Evolutionary conservation across 2,888 invertebrate genomes (phyloP), one percentile per base, ranked within the genome.

Genomic region (Augochlorella aurata): DNA sequence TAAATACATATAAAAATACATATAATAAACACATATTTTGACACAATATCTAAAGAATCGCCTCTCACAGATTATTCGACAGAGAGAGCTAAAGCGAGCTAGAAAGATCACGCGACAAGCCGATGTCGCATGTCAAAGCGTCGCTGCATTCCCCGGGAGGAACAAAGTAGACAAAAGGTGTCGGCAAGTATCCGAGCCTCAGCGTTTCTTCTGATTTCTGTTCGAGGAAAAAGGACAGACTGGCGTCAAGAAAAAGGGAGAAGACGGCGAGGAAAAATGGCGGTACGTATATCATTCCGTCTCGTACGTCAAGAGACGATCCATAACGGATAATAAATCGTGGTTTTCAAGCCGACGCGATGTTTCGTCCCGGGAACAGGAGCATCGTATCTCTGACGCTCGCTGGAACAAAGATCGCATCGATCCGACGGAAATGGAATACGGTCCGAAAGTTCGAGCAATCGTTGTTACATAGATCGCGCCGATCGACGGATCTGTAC

Each of bases 291-390:
- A 61, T 82, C 72, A 61, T 73, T 44, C 50, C 29, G 61, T 71
- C 12, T 24, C 18, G 49, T 71, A 68, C 21, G 77, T 52, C 47
- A 44, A 21, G 38, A 58, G 10, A 63, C 18, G n/a, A 45, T 12
- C 29, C 24, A 14, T 58, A 21, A 10, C 52, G 58, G 54, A 45
- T 63, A 69, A 77, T 76, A 77, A 76, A 84, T 82, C 79, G 76
- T 21, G 38, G 16, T 61, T 24, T 52, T n/a, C 5, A 38, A 38
- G 47, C 52, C 18, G 58, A 70, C 72, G 83, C 18, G 58, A 70
- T 74, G 83, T 66, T 72, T 80, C 83, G 69, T 67, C 52, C 47
- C 54, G 21, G 12, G 67, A 44, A 65, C 38, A 38, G 44, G 38
- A 5, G 44, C 44, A 44, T 44, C 44, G 65, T 44, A 65, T 44